Percentiles rank a stretch among this genome's conserved stretches.
Evolutionary conservation across 2,797 vertebrate species (phyloP).

Genomic region (Streptopelia turtur): DNA sequence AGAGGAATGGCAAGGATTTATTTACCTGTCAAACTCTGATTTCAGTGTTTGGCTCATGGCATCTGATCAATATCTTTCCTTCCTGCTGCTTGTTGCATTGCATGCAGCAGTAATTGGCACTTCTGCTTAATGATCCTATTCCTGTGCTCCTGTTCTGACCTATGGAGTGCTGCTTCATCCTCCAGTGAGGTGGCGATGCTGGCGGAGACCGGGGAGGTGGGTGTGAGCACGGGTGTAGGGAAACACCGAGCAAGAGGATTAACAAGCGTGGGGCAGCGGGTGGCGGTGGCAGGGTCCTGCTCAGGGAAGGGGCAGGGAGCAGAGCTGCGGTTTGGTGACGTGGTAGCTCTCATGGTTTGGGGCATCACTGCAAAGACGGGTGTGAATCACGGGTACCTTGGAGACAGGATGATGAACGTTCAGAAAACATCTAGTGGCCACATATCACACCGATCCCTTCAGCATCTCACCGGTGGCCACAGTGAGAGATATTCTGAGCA

Average conservation of each 20-base stretch:
- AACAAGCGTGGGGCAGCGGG: neutral
- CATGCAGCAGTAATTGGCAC: conserved; percentile 12
- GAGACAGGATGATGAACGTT: neutral
- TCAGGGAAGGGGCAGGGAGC: neutral
- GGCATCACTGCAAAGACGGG: neutral
- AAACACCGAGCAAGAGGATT: neutral
- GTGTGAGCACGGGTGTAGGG: neutral
- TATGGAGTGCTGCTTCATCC: rapidly evolving
- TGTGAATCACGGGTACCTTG: rapidly evolving
- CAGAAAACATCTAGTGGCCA: neutral
- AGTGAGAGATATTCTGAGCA: neutral
- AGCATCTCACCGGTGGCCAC: neutral
- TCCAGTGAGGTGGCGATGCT: neutral
- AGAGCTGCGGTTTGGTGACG: rapidly evolving
- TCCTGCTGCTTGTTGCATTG: neutral
- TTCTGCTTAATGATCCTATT: conserved; percentile 38
- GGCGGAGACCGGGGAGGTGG: neutral
- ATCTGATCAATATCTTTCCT: conserved; percentile 12
- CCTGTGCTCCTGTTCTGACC: neutral
- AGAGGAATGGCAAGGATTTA: conserved; percentile 62
- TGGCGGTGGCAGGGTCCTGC: neutral
- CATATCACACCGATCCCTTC: rapidly evolving
- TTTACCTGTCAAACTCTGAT: neutral
- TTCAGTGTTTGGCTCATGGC: conserved; percentile 19
- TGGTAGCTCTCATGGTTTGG: rapidly evolving